Percentiles rank a stretch among this genome's conserved stretches.
phyloP scores from a whole-genome alignment of 2,888 invertebrate species.

The Orthosia gothica region DNA sequence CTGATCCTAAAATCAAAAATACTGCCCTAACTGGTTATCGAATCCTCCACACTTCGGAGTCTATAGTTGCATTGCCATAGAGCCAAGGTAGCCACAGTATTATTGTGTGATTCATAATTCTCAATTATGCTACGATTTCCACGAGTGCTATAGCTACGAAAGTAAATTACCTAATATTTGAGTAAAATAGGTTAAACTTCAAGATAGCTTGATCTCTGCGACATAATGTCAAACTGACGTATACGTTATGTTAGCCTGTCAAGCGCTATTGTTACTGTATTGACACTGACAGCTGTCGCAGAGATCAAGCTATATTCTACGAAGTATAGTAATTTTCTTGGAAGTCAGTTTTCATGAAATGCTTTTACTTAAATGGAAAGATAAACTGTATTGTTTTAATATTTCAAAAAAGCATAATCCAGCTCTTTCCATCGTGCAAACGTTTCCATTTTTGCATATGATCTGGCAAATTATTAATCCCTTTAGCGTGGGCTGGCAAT shows the following conservation, averaged over 20 bases:
- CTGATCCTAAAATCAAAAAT: not conserved
- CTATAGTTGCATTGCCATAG: too few relatives aligned
- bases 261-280: too few relatives aligned
- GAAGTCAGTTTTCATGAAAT: not conserved
- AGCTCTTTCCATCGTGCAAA: not conserved
- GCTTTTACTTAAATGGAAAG: not conserved
- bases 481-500: slow-evolving; percentile 67
- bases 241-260: too few relatives aligned
- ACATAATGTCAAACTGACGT: too few relatives aligned
- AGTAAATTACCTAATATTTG: not conserved
- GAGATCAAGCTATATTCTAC: too few relatives aligned
- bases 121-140: not conserved
- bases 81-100: not conserved
- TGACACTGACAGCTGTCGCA: too few relatives aligned
- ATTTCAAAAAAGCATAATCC: slow-evolving; percentile 7
- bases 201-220: too few relatives aligned
- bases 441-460: slow-evolving; percentile 67
- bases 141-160: not conserved
- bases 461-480: slow-evolving; percentile 74
- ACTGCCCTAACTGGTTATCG: not conserved
- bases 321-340: not conserved
- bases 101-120: too few relatives aligned
- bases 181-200: too few relatives aligned
- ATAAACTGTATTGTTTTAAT: slow-evolving; percentile 4
- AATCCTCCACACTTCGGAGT: not conserved